Percentiles rank a stretch among this genome's conserved stretches.
phyloP scores from a whole-genome alignment of 2,888 invertebrate species.

The Linnaemya vulpina region DNA sequence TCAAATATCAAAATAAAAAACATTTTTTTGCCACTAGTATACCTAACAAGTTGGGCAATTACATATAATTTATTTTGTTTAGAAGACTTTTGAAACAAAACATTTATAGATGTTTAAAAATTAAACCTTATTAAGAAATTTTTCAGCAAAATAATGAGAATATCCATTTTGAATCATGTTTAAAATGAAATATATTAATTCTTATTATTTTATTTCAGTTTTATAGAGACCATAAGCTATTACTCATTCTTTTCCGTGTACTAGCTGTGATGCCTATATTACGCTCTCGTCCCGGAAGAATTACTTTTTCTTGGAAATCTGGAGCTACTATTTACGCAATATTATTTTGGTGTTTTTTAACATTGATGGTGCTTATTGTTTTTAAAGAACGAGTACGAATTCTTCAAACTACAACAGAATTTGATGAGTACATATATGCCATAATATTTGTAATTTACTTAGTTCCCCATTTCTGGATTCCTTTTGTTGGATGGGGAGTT shows the following conservation, averaged over 20 bases:
- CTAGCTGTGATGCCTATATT: constrained; percentile 88
- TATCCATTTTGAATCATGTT: no score
- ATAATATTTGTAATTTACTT: constrained; percentile 87
- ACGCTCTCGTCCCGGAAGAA: constrained; percentile 84
- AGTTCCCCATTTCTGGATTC: constrained; percentile 87
- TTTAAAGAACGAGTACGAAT: constrained; percentile 86
- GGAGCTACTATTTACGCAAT: constrained; percentile 87
- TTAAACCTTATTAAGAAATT: no score
- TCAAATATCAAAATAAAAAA: no score
- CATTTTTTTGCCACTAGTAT: no score
- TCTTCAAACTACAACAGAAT: constrained; percentile 85
- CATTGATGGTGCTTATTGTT: constrained; percentile 85
- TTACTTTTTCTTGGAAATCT: constrained; percentile 87
- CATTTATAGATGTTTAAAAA: no score
- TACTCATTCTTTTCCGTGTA: constrained; percentile 86
- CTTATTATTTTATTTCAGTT: constrained; percentile 79
- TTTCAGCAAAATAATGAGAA: no score
- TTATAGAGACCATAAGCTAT: constrained; percentile 87
- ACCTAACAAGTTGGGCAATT: no score
- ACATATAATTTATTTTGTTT: no score
- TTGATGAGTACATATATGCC: constrained; percentile 88
- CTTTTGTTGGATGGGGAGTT: constrained; percentile 88
- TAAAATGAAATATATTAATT: no score
- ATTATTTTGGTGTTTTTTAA: constrained; percentile 86
- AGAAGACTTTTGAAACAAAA: no score